Evolutionary conservation across 2,888 invertebrate genomes (phyloP).

Genomic region (Chydorus sphaericus): DNA sequence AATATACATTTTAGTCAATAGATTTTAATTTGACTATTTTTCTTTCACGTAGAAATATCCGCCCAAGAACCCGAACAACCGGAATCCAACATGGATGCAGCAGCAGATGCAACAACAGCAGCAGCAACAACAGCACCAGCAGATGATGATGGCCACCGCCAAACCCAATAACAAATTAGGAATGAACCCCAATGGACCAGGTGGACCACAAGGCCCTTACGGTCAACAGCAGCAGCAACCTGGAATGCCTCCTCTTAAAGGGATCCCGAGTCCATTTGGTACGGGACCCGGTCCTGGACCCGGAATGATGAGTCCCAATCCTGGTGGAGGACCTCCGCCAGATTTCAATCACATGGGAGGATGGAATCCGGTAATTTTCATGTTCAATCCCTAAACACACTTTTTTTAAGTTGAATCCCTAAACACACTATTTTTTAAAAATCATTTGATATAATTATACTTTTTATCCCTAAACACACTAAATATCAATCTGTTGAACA

Average conservation of each 20-base stretch:
- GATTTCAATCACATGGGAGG: too few relatives aligned
- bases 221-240: neutral
- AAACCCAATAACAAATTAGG: too few relatives aligned
- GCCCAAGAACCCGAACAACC: constrained; percentile 41
- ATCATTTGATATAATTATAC: too few relatives aligned
- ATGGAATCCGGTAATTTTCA: constrained; percentile 7
- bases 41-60: constrained; percentile 64
- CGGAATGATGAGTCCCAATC: constrained; percentile 15
- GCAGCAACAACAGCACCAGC: neutral
- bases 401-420: neutral
- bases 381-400: neutral
- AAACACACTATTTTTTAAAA: too few relatives aligned
- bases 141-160: too few relatives aligned
- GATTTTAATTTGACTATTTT: neutral
- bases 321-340: constrained; percentile 16
- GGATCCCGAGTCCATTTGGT: constrained; percentile 10
- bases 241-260: constrained; percentile 14
- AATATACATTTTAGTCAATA: constrained; percentile 1
- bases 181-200: constrained; percentile 59
- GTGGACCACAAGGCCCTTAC: constrained; percentile 43
- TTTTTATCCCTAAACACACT: too few relatives aligned
- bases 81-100: neutral
- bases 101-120: neutral
- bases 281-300: constrained; percentile 11
- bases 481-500: too few relatives aligned